Percentiles rank a stretch among this genome's conserved stretches.
phyloP scores from a whole-genome alignment of 2,113 vertebrate species.

The Microcebus jonahi region DNA sequence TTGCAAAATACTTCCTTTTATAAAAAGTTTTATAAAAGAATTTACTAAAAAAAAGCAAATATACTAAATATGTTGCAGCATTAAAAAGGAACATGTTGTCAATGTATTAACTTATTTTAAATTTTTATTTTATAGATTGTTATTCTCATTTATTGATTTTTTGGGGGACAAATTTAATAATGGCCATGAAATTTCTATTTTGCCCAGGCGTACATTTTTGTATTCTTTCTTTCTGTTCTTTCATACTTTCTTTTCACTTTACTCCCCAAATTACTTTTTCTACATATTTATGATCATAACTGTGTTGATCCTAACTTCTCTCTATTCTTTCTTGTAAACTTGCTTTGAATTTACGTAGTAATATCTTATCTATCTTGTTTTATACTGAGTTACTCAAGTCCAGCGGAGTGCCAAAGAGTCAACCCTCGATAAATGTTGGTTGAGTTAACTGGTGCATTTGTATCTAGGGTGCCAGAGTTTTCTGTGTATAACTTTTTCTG shows the following conservation, averaged over 20 bases:
- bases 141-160: not conserved
- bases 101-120: not conserved
- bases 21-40: not conserved
- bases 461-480: not conserved
- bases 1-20: slow-evolving; percentile 48
- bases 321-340: not conserved
- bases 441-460: rapidly evolving
- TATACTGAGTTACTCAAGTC: not conserved
- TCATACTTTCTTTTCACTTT: not conserved
- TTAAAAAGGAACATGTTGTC: not conserved
- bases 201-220: not conserved
- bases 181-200: not conserved
- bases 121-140: not conserved
- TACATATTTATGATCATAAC: not conserved
- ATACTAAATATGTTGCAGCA: not conserved
- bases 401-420: not conserved
- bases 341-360: not conserved
- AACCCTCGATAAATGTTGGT: not conserved
- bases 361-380: no score
- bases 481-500: not conserved
- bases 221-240: not conserved
- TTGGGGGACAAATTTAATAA: not conserved
- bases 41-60: not conserved
- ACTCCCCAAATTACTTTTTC: not conserved
- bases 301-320: no score